Evolutionary conservation across 2,113 vertebrate species (phyloP), one percentile per base, ranked within the genome.

Genomic region (Calonectris borealis): DNA sequence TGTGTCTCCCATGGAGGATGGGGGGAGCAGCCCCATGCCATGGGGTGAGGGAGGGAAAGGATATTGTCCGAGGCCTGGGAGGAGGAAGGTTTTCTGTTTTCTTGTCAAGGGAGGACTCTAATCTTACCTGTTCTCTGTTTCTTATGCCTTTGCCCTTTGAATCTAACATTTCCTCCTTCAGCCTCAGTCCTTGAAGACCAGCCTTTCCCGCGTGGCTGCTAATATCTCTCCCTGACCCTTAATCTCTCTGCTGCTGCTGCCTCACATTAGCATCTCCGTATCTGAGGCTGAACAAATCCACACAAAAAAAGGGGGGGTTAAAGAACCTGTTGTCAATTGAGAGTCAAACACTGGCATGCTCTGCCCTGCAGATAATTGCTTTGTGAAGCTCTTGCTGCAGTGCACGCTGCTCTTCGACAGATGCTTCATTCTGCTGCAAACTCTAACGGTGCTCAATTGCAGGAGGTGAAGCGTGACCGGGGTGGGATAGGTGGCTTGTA

Each of bases 261-360:
- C 71, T 94, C 70, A 49, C 78, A 72, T 95, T 89, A 91, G 60
- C 93, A 80, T 94, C 86, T 95, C 82, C 40, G 72, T 84, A 17
- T 79, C 40, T 48, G 72, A 83, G 83, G 51, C 79, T 86, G 95
- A 92, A 77, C 57, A 91, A 94, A 97, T 85, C 89, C 88, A 66
- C 60, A 57, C 81, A 54, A 27, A 76, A 72, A 83, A 71, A 72
- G 8, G 29, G 16, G 16, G 16, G 42, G 69, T 94, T 87, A 79
- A 82, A 93, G 76, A 81, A 76, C 27, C 86, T 75, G 49, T 83
- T 95, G 76, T 93, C 72, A 57, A 58, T 51, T 32, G 75, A 61
- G 73, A 95, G 89, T 71, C 85, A 92, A 93, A 91, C 9, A 4
- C 54, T 48, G 62, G 79, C 85, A 75, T 0, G 2, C 79, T 96